Evolutionary conservation across 2,888 invertebrate genomes (phyloP).

Genomic region (Sesamia inferens): DNA sequence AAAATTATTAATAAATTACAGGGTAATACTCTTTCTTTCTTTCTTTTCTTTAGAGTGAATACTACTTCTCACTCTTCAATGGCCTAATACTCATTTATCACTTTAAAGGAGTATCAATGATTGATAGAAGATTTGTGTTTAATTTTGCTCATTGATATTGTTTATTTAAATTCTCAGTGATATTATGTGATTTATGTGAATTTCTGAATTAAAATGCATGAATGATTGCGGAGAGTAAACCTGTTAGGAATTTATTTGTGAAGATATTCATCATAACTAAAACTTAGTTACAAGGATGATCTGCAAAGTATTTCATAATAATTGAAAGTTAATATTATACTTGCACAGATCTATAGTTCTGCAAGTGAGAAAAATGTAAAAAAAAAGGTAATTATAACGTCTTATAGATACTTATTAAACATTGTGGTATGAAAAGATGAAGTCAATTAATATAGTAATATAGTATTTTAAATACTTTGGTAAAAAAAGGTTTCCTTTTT

Average conservation of each 20-base stretch:
- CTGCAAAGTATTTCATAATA: neutral
- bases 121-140: conserved; percentile 29
- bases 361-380: neutral
- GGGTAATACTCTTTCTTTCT: too few species aligned
- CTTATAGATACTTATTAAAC: neutral
- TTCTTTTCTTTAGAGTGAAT: too few species aligned
- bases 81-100: conserved; percentile 45
- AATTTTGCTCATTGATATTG: conserved; percentile 19
- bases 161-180: neutral
- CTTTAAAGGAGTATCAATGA: conserved; percentile 32
- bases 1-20: conserved; percentile 36
- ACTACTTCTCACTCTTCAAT: too few species aligned
- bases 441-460: too few species aligned
- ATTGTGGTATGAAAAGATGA: too few species aligned
- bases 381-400: neutral
- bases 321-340: neutral
- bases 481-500: too few species aligned
- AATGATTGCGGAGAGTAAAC: neutral
- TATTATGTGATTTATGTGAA: neutral
- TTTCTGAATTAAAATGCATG: neutral
- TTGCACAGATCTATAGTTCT: neutral
- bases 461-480: too few species aligned
- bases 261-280: neutral
- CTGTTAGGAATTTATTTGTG: neutral
- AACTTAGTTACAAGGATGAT: neutral